phyloP scores from a whole-genome alignment of 2,888 invertebrate genomes.

The Spilarctia lutea region DNA sequence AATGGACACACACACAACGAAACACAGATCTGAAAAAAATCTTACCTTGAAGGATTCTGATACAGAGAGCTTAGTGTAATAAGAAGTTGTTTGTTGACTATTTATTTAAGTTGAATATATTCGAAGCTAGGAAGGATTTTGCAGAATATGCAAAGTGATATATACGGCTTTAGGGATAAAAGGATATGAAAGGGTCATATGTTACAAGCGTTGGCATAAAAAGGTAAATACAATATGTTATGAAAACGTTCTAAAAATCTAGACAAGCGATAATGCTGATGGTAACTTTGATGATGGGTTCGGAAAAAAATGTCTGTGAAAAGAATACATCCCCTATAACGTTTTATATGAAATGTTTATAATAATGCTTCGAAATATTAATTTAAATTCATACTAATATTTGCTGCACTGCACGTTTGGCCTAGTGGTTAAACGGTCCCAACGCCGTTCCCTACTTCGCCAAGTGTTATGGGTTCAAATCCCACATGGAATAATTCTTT shows the following conservation, averaged over 20 bases:
- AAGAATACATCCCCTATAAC: too few species aligned
- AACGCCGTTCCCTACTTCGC: too few species aligned
- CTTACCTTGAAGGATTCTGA: not conserved
- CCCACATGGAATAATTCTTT: too few species aligned
- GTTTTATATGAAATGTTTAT: too few species aligned
- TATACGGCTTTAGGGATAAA: conserved; percentile 5
- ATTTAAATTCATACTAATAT: too few species aligned
- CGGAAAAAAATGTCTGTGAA: too few species aligned
- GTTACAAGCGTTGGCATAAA: not conserved
- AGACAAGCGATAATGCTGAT: not conserved
- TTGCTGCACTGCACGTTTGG: too few species aligned
- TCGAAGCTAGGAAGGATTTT: conserved; percentile 6
- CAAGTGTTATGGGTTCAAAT: too few species aligned
- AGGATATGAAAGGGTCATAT: conserved; percentile 17
- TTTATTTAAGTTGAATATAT: conserved; percentile 27
- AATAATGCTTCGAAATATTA: too few species aligned
- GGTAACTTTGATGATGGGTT: not conserved
- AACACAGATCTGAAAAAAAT: too few species aligned
- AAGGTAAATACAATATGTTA: not conserved
- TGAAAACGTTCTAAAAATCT: not conserved
- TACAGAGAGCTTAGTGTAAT: conserved; percentile 35
- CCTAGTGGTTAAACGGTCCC: too few species aligned
- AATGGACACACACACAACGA: too few species aligned
- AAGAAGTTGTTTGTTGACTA: conserved; percentile 29
- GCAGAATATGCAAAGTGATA: conserved; percentile 15